Evolutionary conservation across 2,888 invertebrate species (phyloP), one percentile per base, ranked within the genome.

Genomic region (Drosophila greeni): DNA sequence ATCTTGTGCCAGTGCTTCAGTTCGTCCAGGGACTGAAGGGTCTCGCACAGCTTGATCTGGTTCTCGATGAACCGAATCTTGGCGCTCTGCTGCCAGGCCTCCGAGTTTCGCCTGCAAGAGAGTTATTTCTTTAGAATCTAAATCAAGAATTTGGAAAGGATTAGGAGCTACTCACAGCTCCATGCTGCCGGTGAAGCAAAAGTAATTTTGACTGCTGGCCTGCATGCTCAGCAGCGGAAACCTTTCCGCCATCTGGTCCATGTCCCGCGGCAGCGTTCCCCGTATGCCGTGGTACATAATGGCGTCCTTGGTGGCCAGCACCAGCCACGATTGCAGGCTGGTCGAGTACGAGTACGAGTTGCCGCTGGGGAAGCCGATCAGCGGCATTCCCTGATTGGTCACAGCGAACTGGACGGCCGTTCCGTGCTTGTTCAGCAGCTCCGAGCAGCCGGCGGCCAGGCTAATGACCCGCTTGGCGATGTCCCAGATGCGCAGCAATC

Each of bases 311-410:
- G 91, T 91, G 87, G 91, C 91, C 85, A 91, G 70, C 77, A 87
- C 82, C 86, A 90, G 72, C 97, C 95, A 94, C 6, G 93, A 91
- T 81, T 92, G 92, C 83, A 97, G 90, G 83, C 94, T 93, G 73
- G 92, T 90, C 75, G 94, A 94, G 87, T 94, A 97, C 61, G 95
- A 93, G 85, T 94, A 97, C 3, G 96, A 94, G 86, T 94, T 93
- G 24, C 96, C 95, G 85, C 94, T 95, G 33, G 93, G 94, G 34
- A 97, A 91, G n/a, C 94, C 92, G 71, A 98, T 91, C 85, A 97
- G 91, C 0, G 97, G 97, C 85, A 93, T 92, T 26, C 95, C 95
- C 69, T 94, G 92, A 69, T 95, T 93, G 14, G 94, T 81, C 85
- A 88, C 74, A 87, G 89, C 78, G 92, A 91, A 59, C 91, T 92